Evolutionary conservation across 2,888 invertebrate species (phyloP).

Genomic region (Carcina quercana): DNA sequence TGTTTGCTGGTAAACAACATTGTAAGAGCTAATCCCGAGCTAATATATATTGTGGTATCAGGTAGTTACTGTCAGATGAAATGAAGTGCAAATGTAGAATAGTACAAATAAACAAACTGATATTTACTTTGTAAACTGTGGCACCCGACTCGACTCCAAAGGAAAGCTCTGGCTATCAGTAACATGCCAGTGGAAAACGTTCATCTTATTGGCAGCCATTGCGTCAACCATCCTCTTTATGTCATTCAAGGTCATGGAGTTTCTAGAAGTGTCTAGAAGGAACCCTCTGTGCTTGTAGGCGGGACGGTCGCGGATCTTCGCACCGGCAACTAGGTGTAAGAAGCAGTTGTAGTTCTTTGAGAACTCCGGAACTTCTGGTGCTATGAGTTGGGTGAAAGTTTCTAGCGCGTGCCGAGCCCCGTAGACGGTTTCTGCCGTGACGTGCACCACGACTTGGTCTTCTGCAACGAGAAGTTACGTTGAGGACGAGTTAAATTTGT

Average conservation of each 20-base stretch:
- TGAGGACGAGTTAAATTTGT: too few species aligned
- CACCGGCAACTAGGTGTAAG: slow-evolving; percentile 76
- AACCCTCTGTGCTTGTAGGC: slow-evolving; percentile 89
- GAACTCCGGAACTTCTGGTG: slow-evolving; percentile 38
- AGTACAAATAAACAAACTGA: too few species aligned
- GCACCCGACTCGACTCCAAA: slow-evolving; percentile 82
- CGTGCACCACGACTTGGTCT: slow-evolving; percentile 63
- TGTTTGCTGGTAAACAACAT: too few species aligned
- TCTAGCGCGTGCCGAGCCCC: slow-evolving; percentile 86
- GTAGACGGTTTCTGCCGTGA: slow-evolving; percentile 77
- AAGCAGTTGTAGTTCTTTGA: slow-evolving; percentile 48
- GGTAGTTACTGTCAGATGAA: too few species aligned
- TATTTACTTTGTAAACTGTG: slow-evolving; percentile 83
- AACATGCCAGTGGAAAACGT: slow-evolving; percentile 94
- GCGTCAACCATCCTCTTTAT: slow-evolving; percentile 85
- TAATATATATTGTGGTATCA: too few species aligned
- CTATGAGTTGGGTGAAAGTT: slow-evolving; percentile 81
- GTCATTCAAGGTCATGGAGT: slow-evolving; percentile 83
- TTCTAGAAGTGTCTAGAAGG: slow-evolving; percentile 90
- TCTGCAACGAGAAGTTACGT: slow-evolving; percentile 50
- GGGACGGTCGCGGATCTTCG: slow-evolving; percentile 84
- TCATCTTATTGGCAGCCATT: slow-evolving; percentile 92
- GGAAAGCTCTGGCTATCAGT: slow-evolving; percentile 96
- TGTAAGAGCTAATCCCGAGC: too few species aligned
- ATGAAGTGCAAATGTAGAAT: too few species aligned